Base-by-base conservation (phyloP, 2,888 invertebrate genomes). In the Acanthosepion pharaonis region DNA sequence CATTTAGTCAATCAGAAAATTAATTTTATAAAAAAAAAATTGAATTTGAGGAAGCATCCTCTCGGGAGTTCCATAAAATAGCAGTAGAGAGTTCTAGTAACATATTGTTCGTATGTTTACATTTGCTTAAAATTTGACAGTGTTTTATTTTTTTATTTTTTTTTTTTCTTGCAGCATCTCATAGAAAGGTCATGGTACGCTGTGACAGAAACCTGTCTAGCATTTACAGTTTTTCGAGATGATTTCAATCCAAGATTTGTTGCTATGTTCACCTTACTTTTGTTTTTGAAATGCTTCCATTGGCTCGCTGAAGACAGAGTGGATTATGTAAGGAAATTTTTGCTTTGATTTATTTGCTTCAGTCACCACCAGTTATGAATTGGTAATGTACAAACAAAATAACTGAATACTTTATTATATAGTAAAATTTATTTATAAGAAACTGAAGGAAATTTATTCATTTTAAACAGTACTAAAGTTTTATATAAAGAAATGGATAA, bases 261-360 rank as follows among this genome's bases (percentile, higher is more conserved):
- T 96, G 99, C 99, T 55, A 98, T 99, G 95, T 99, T 99, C 97
- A 99, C 99, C 5, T 98, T 99, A 93, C 98, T 99, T 94, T 98
- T 99, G 95, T 99, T 99, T 97, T 98, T 99, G 59, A 99, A 99
- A 98, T 99, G 99, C 97, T 99, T 99, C 98, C 99, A 99, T 98
- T 99, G 99, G 99, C 98, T 99, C 91, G 99, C 99, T 42, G 99
- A 99, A 98, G 99, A 99, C 97, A 98, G 99, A 97, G 99, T 99
- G 78, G 99, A 99, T 98, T 99, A 99, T 98, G 99, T 99, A 98
- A 98, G 99, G 98, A 97, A 93, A n/a, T 92, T 48, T 33, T 94
- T n/a, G 42, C 55, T 92, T 55, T 59, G 42, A 25, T 51, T n/a
- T 20, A 20, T 51, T 51, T 18, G 23, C 20, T 59, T n/a, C 49